Percentiles rank a stretch among this genome's conserved stretches.
These are phyloP conservation scores for Acronicta leporina DNA, from an alignment of 2,888 invertebrate species.

Conservation along the genomic window DNA sequence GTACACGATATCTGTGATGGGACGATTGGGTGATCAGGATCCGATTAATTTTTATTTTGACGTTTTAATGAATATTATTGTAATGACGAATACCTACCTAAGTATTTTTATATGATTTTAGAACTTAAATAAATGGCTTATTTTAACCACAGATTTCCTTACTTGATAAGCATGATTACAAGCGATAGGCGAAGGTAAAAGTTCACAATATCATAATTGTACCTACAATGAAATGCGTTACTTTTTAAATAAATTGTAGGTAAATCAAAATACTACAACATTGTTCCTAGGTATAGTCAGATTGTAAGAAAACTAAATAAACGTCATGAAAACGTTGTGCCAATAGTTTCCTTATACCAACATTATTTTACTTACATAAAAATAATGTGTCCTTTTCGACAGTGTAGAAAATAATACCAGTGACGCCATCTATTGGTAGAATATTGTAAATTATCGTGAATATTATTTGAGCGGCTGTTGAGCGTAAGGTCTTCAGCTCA, in stretches of 20 bases:
- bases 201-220: too few relatives aligned
- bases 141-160: background rate
- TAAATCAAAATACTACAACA: too few relatives aligned
- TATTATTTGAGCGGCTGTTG: background rate
- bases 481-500: too few relatives aligned
- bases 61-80: conserved; percentile 54
- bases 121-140: background rate
- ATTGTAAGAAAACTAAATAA: too few relatives aligned
- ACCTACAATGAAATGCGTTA: too few relatives aligned
- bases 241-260: too few relatives aligned
- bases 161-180: too few relatives aligned
- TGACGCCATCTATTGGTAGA: conserved; percentile 59
- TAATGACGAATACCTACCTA: conserved; percentile 10
- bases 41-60: conserved; percentile 54
- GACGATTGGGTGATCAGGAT: conserved; percentile 50
- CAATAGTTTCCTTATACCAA: background rate
- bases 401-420: conserved; percentile 9
- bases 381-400: background rate
- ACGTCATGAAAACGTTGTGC: background rate
- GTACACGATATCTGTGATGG: conserved; percentile 60
- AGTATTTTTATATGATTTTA: conserved; percentile 15
- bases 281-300: too few relatives aligned
- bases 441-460: background rate
- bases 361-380: background rate
- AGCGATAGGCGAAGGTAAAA: too few relatives aligned